These are phyloP conservation scores for Catagonus wagneri DNA, from an alignment of 2,113 vertebrate genomes.

Conservation along the genomic window DNA sequence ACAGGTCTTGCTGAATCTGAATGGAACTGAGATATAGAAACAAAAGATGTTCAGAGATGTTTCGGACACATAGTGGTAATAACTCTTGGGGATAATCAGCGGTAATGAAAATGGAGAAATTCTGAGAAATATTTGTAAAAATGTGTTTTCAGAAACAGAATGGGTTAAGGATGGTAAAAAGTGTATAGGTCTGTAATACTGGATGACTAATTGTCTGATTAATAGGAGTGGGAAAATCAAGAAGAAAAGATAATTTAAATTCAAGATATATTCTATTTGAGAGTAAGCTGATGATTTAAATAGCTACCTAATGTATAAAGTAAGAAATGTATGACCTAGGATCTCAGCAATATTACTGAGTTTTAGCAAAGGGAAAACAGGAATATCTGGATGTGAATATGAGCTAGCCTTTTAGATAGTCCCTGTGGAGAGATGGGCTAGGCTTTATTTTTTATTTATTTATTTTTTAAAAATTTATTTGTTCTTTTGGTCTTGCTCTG, in stretches of 20 bases:
- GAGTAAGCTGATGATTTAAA: not conserved
- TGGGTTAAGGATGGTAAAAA: not conserved
- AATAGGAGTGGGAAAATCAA: not conserved
- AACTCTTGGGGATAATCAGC: not conserved
- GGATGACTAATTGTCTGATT: not conserved
- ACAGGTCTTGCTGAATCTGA: not conserved
- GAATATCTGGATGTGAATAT: not conserved
- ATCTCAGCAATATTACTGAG: not conserved
- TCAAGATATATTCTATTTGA: not conserved
- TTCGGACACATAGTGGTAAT: not conserved
- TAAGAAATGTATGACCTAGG: not conserved
- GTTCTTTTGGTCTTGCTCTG: not conserved
- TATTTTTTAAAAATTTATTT: too few relatives aligned
- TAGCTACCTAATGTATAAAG: not conserved
- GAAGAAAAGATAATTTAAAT: not conserved
- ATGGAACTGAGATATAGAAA: not conserved
- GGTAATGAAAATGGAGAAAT: not conserved
- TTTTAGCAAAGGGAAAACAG: conserved; percentile 22
- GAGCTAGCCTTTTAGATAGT: not conserved
- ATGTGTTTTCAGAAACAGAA: not conserved
- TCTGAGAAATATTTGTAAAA: not conserved
- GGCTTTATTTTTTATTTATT: too few relatives aligned
- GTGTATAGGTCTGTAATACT: not conserved
- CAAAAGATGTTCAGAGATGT: not conserved
- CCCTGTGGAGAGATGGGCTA: not conserved